phyloP scores from a whole-genome alignment of 1,140 invertebrate species.

The Oreohelix idahoensis region DNA sequence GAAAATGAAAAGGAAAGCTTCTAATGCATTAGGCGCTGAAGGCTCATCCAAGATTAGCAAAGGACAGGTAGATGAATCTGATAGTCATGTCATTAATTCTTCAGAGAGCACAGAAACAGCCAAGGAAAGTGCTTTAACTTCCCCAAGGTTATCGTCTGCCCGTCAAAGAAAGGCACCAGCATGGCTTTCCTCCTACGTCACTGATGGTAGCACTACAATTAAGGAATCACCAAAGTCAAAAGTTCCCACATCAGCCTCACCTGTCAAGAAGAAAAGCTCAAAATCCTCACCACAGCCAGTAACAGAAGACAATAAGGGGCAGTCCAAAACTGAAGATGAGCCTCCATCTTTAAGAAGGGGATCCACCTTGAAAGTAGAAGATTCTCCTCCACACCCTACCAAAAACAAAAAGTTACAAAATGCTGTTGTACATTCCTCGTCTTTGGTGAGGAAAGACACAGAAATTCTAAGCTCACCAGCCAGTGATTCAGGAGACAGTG shows the following conservation, averaged over 20 bases:
- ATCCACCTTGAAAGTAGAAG: constrained; percentile 27
- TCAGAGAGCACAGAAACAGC: neutral
- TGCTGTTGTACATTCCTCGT: neutral
- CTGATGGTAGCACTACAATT: neutral
- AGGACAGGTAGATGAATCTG: neutral
- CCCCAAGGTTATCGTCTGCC: neutral
- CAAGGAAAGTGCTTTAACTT: neutral
- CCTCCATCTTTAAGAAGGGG: constrained; percentile 9
- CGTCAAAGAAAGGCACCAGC: constrained; percentile 34
- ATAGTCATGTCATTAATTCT: neutral
- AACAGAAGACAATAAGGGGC: neutral
- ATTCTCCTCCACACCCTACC: neutral
- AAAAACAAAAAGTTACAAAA: neutral
- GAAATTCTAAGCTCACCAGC: constrained; percentile 20
- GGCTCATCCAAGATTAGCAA: constrained; percentile 22
- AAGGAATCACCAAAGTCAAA: constrained; percentile 28
- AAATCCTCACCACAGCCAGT: neutral
- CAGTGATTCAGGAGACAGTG: neutral
- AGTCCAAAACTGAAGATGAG: neutral
- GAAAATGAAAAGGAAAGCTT: constrained; percentile 31
- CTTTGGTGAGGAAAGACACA: constrained; percentile 16
- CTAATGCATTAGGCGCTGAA: neutral
- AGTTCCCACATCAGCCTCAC: neutral
- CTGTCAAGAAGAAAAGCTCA: neutral
- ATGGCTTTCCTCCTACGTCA: constrained; percentile 37